Base-by-base conservation (phyloP, 2,888 invertebrate species). In the Druceiella hillmani region DNA sequence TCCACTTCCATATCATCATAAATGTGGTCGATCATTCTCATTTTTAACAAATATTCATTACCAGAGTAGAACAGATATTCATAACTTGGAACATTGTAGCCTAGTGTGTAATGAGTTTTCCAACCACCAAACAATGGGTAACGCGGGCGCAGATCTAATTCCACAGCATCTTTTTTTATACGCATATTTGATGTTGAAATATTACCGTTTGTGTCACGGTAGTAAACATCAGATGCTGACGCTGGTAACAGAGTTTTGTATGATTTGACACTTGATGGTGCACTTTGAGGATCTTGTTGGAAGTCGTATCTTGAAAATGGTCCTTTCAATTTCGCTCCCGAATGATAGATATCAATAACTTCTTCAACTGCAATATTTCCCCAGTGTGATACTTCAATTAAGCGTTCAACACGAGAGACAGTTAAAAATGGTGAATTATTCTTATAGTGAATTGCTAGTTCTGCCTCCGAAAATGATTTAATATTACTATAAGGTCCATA, bases 91-190 rank as follows among this genome's bases (percentile, higher is more conserved):
- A 99, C 87, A 68, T 94, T 97, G 71, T 97, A 95, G 3, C 99
- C 99, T 30, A 99, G 74, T 26, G 86, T 87, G 64, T 99, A 99
- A 51, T 92, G 90, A 5, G 95, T 97, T 62, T 89, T 91, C 99
- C 99, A 99, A 9, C 99, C 99, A 37, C 99, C 99, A 62, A 98
- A 99, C 3, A 99, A 72, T 3, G 99, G 99, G 63, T 97, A 99
- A 52, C 99, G 76, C 1, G 98, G 99, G 33, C 93, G 76, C n/a
- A 99, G 74, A 55, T 97, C 97, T 3, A 99, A 66, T 56, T 99
- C 97, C 4, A 98, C 93, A 24, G 91, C 86, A 57, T 98, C 94
- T 49, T 89, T 88, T 50, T 87, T 77, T 14, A 87, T 70, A 47
- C 85, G 79, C 71, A 98, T 86, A 60, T 91, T 87, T 1, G 95